These are phyloP conservation scores for Malurus cyaneus DNA, from an alignment of 2,113 vertebrate species.

Conservation along the genomic window DNA sequence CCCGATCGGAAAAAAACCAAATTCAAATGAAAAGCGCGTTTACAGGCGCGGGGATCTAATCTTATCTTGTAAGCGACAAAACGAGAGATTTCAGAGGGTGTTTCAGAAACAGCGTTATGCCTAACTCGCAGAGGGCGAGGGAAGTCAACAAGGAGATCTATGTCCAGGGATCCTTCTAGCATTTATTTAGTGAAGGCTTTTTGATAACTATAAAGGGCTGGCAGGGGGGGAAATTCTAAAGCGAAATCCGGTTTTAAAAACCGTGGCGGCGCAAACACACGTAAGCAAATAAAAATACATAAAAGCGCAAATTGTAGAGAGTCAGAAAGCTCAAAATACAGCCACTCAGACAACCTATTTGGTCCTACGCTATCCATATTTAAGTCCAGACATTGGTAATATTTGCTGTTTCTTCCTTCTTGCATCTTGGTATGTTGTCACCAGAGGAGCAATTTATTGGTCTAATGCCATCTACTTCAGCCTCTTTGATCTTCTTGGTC, in stretches of 20 bases:
- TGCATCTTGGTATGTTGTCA: conserved; percentile 62
- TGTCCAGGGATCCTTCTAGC: not conserved
- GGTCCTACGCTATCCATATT: not conserved
- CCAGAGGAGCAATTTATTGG: conserved; percentile 71
- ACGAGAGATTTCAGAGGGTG: not conserved
- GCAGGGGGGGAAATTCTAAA: not conserved
- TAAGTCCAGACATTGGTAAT: conserved; percentile 60
- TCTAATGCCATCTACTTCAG: conserved; percentile 66
- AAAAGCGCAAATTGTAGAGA: not conserved
- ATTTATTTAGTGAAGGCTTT: not conserved
- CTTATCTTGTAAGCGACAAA: not conserved
- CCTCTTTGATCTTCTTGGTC: conserved; percentile 71
- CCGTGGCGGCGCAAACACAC: not conserved
- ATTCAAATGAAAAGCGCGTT: not conserved
- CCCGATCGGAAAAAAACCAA: not conserved
- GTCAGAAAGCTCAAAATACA: not conserved
- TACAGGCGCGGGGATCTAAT: not conserved
- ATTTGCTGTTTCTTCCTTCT: conserved; percentile 54
- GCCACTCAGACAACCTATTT: not conserved
- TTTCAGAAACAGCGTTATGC: not conserved
- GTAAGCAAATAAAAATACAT: not conserved
- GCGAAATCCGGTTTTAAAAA: not conserved
- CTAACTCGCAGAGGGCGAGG: not conserved
- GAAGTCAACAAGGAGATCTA: not conserved
- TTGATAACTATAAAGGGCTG: not conserved